phyloP scores from a whole-genome alignment of 1,140 invertebrate genomes.

The Atta texana region DNA sequence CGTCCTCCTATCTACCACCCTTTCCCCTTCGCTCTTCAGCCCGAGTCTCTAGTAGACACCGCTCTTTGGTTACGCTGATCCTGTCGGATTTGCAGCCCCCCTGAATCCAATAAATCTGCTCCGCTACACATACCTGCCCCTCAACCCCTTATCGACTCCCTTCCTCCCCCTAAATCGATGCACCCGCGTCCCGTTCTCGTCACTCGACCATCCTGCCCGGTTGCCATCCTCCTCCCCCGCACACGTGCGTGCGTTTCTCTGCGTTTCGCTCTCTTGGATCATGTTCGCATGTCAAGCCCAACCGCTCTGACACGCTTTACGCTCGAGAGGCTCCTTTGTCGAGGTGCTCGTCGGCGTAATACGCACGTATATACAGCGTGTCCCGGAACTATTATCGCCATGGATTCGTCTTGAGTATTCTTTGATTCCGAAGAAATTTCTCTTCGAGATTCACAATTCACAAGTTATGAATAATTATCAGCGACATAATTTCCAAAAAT shows the following conservation, averaged over 20 bases:
- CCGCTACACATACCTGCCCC: slow-evolving; percentile 51
- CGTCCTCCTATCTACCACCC: not conserved
- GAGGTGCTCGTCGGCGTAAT: slow-evolving; percentile 67
- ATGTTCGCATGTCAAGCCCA: slow-evolving; percentile 76
- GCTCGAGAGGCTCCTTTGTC: slow-evolving; percentile 76
- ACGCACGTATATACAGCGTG: slow-evolving; percentile 44
- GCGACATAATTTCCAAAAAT: not conserved
- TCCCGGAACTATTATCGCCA: slow-evolving; percentile 51
- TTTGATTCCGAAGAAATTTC: slow-evolving; percentile 16
- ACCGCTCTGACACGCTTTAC: slow-evolving; percentile 77
- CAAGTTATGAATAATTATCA: not conserved
- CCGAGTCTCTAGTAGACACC: slow-evolving; percentile 30
- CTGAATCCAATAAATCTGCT: slow-evolving; percentile 73
- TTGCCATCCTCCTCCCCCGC: slow-evolving; percentile 7
- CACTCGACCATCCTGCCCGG: slow-evolving; percentile 41
- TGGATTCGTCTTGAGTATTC: slow-evolving; percentile 37
- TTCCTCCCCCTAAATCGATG: slow-evolving; percentile 49
- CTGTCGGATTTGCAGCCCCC: slow-evolving; percentile 67
- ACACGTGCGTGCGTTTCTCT: slow-evolving; percentile 48
- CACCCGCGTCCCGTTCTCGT: slow-evolving; percentile 23
- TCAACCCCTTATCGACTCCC: slow-evolving; percentile 39
- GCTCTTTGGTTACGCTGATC: slow-evolving; percentile 68
- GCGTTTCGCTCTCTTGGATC: slow-evolving; percentile 75
- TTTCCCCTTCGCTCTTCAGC: slow-evolving; percentile 36
- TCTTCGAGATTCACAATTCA: not conserved